Evolutionary conservation across 2,113 vertebrate species (phyloP).

Genomic region (Taurulus bubalis): DNA sequence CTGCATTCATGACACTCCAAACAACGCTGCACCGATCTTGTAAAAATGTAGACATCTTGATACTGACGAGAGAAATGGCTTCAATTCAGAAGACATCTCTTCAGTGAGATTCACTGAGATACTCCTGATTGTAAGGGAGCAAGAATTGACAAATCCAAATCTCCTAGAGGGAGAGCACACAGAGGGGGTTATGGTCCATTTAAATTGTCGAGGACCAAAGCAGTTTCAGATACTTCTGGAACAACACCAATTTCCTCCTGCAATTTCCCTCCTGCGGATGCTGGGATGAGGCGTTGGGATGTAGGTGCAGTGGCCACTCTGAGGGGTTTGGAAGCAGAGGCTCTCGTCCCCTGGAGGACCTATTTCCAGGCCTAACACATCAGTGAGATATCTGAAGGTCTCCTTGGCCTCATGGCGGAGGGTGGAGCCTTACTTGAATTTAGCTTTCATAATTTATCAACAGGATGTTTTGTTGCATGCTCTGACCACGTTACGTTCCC

Average conservation of each 20-base stretch:
- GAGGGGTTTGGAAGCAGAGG: slow-evolving; percentile 50
- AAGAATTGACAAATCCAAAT: slow-evolving; percentile 59
- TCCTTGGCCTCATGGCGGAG: slow-evolving; percentile 14
- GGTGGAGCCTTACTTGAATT: slow-evolving; percentile 32
- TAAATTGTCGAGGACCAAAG: slow-evolving; percentile 68
- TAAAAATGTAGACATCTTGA: slow-evolving; percentile 20
- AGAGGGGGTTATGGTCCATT: slow-evolving; percentile 77
- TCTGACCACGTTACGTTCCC: slow-evolving; percentile 12
- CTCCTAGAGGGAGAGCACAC: slow-evolving; percentile 65
- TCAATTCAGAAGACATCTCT: slow-evolving; percentile 45
- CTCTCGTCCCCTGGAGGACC: slow-evolving; percentile 22
- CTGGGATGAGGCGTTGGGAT: slow-evolving; percentile 72
- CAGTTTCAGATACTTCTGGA: slow-evolving; percentile 65
- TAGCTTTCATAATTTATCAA: slow-evolving; percentile 35
- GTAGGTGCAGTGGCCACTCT: slow-evolving; percentile 43
- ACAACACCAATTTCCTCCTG: slow-evolving; percentile 77
- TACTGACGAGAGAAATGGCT: slow-evolving; percentile 21
- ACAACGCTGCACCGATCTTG: neutral
- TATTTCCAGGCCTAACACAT: slow-evolving; percentile 35
- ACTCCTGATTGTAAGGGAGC: slow-evolving; percentile 46
- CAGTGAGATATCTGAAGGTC: slow-evolving; percentile 34
- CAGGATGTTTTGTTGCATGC: slow-evolving; percentile 8
- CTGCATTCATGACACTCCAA: neutral
- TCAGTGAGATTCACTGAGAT: slow-evolving; percentile 32
- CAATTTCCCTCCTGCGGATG: slow-evolving; percentile 79